Evolutionary conservation across 2,888 invertebrate species (phyloP).

Genomic region (Drosophila vallismaia): DNA sequence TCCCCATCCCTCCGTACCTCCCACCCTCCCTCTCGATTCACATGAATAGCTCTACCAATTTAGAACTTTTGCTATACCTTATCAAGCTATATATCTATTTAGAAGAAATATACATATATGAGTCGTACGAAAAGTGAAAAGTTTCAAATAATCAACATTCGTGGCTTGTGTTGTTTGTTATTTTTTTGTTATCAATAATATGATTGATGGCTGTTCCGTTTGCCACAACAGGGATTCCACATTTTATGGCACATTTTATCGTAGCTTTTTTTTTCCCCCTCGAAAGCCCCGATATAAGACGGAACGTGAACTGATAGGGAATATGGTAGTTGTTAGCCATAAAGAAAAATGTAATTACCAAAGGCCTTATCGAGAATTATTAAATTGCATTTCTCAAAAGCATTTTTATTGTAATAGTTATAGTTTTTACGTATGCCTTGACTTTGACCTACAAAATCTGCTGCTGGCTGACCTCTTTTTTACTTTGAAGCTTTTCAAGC

Average conservation of each 20-base stretch:
- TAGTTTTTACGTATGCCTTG: constrained; percentile 4
- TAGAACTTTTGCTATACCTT: constrained; percentile 17
- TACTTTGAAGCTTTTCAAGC: neutral
- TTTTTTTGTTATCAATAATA: constrained; percentile 55
- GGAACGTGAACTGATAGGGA: constrained; percentile 44
- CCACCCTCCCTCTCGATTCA: constrained; percentile 21
- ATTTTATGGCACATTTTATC: constrained; percentile 70
- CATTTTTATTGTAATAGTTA: too few species aligned
- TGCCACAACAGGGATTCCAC: constrained; percentile 45
- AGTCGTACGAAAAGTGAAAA: constrained; percentile 21
- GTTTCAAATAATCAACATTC: constrained; percentile 26
- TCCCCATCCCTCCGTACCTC: constrained; percentile 5
- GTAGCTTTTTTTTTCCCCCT: constrained; percentile 30
- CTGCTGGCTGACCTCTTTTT: constrained; percentile 20
- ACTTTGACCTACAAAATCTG: constrained; percentile 24
- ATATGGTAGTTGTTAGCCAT: constrained; percentile 20
- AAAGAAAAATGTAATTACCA: constrained; percentile 58
- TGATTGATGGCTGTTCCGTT: constrained; percentile 59
- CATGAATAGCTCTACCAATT: constrained; percentile 41
- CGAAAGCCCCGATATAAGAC: neutral
- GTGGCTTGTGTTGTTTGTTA: neutral
- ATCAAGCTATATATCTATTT: constrained; percentile 36
- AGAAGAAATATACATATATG: constrained; percentile 54
- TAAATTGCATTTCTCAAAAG: too few species aligned
- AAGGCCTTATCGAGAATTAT: neutral